Conservation (phyloP, 2,113 vertebrate species). For the Gracilinanus agilis region DNA sequence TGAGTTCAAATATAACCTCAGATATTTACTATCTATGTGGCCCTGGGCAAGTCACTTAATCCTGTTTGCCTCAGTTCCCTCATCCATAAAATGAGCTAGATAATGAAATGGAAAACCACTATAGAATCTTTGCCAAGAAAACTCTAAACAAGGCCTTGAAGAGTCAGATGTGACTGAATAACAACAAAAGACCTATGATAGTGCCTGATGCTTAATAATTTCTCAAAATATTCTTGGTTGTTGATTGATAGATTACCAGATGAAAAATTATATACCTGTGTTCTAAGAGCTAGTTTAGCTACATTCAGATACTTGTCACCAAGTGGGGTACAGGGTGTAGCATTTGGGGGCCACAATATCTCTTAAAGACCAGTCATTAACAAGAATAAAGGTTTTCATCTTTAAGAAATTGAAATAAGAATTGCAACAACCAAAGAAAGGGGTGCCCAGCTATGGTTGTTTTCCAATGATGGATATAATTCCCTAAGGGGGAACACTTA, state of each 20-base stretch:
- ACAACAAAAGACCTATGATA: not conserved
- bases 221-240: not conserved
- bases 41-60: no score
- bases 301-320: not conserved
- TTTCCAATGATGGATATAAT: not conserved
- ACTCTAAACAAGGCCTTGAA: no score
- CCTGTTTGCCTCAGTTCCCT: no score
- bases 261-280: not conserved
- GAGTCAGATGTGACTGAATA: no score
- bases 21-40: no score
- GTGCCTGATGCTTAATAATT: not conserved
- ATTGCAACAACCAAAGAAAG: not conserved
- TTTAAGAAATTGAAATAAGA: not conserved
- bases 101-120: no score
- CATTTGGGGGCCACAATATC: not conserved
- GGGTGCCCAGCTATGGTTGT: not conserved
- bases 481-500: not conserved
- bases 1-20: no score
- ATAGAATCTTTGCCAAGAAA: no score
- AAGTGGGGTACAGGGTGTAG: not conserved
- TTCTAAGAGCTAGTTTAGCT: not conserved
- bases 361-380: not conserved
- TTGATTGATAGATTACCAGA: not conserved
- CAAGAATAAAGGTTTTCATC: not conserved
- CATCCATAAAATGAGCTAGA: no score